Conservation (phyloP, 2,113 vertebrate genomes). For the Collichthys lucidus region DNA sequence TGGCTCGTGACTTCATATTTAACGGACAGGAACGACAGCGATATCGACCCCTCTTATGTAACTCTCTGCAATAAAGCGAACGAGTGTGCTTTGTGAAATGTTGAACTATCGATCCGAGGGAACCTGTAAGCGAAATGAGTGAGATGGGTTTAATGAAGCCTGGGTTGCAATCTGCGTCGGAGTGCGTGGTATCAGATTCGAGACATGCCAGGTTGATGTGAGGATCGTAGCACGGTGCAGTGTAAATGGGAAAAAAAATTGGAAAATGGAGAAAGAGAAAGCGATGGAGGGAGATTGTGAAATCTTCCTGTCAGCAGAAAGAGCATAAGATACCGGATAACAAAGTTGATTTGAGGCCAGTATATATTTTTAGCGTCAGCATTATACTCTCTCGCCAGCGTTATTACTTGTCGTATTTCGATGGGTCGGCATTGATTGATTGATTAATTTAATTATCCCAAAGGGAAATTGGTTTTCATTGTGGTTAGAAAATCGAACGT, state of each 20-base stretch:
- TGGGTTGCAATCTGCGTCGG: not conserved
- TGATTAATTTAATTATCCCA: not conserved
- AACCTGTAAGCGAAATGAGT: not conserved
- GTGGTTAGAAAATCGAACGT: not conserved
- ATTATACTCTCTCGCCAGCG: not conserved
- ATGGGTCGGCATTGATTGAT: slow-evolving; percentile 10
- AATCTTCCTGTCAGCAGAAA: not conserved
- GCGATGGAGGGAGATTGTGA: not conserved
- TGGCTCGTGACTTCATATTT: not conserved
- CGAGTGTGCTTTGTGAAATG: not conserved
- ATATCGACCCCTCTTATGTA: not conserved
- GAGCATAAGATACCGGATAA: not conserved
- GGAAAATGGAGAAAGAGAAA: not conserved
- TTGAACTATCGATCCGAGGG: not conserved
- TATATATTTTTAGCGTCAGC: not conserved
- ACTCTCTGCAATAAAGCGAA: not conserved
- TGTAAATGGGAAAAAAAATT: not conserved
- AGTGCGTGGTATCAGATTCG: not conserved
- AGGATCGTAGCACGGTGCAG: not conserved
- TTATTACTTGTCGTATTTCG: not conserved
- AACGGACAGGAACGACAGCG: not conserved
- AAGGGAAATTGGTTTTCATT: not conserved
- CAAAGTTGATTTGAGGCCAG: not conserved
- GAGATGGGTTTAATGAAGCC: not conserved
- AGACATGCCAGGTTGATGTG: not conserved